phyloP scores from a whole-genome alignment of 2,888 invertebrate species.

The Macrophya annulata region DNA sequence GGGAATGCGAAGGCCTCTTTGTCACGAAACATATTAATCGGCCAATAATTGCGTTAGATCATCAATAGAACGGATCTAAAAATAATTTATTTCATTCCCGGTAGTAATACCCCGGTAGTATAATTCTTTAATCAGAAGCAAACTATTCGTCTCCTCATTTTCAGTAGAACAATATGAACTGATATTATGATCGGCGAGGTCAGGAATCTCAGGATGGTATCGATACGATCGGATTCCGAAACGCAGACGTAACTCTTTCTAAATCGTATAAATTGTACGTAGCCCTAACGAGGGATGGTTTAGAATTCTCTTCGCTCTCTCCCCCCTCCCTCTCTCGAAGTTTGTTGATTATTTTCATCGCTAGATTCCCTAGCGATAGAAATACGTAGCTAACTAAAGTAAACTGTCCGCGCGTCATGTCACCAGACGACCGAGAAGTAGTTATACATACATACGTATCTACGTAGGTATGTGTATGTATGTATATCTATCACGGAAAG shows the following conservation, averaged over 20 bases:
- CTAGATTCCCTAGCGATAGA: background rate
- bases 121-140: background rate
- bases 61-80: background rate
- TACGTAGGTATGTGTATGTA: too few relatives aligned
- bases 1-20: conserved; percentile 8
- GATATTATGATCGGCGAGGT: conserved; percentile 18
- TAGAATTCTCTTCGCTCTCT: background rate
- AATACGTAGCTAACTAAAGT: background rate
- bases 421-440: background rate
- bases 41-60: background rate
- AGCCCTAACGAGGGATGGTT: conserved; percentile 10
- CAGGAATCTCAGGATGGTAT: conserved; percentile 23
- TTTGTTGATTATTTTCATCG: conserved; percentile 30
- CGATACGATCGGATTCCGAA: conserved; percentile 25
- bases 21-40: conserved; percentile 12
- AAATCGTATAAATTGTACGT: background rate
- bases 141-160: background rate
- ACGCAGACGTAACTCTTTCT: background rate
- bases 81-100: background rate
- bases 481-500: conserved; percentile 13
- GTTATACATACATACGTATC: background rate
- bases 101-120: too few relatives aligned
- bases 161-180: background rate
- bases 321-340: background rate
- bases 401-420: background rate